phyloP scores from a whole-genome alignment of 2,797 vertebrate genomes.

The Aselliscus stoliczkanus region DNA sequence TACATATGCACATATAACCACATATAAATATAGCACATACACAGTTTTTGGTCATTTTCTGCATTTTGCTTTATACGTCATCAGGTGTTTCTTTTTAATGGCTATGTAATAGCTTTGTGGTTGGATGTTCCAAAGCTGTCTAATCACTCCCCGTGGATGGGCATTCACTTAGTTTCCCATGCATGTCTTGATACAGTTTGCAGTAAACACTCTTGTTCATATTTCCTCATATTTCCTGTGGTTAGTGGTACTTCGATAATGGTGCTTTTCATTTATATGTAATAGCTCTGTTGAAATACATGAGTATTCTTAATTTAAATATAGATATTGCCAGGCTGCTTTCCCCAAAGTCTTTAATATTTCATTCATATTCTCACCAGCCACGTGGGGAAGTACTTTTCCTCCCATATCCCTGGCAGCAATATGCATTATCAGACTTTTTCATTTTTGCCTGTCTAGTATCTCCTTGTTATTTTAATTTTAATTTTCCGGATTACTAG shows the following conservation, averaged over 20 bases:
- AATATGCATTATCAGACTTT: background rate
- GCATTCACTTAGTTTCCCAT: background rate
- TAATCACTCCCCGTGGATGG: background rate
- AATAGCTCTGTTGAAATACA: background rate
- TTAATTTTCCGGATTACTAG: background rate
- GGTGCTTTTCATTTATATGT: background rate
- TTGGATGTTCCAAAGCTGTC: background rate
- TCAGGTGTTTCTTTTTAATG: background rate
- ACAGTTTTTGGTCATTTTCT: background rate
- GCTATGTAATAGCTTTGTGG: background rate
- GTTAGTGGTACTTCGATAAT: background rate
- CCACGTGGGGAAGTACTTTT: background rate
- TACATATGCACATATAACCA: background rate
- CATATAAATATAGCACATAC: background rate
- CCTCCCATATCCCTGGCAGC: background rate
- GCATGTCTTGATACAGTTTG: background rate
- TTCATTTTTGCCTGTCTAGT: slow-evolving; percentile 4
- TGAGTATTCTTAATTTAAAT: slow-evolving; percentile 24
- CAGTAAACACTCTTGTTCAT: background rate
- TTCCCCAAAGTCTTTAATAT: background rate
- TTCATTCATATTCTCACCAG: background rate
- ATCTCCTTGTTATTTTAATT: slow-evolving; percentile 29
- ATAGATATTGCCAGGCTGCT: background rate
- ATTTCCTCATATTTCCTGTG: background rate
- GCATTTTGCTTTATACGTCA: background rate